Conservation (phyloP, 2,888 invertebrate species). For the Polymixis flavicincta region DNA sequence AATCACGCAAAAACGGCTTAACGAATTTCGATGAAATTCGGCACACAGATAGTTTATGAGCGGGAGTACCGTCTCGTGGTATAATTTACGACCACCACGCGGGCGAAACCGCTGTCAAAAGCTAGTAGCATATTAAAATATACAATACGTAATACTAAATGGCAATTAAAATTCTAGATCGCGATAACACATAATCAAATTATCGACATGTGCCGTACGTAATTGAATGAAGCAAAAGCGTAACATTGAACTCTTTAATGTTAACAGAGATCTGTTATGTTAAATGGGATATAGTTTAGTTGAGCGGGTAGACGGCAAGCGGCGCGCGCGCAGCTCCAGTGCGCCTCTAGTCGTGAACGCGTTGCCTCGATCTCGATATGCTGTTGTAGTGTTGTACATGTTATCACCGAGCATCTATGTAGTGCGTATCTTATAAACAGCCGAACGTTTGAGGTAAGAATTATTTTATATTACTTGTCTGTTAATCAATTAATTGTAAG, state of each 20-base stretch:
- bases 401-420: slow-evolving; percentile 65
- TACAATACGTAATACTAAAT: neutral
- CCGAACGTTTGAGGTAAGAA: slow-evolving; percentile 70
- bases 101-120: too few species aligned
- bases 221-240: slow-evolving; percentile 57
- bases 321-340: slow-evolving; percentile 65
- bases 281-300: slow-evolving; percentile 59
- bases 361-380: slow-evolving; percentile 67
- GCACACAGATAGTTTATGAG: too few species aligned
- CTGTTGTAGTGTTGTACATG: slow-evolving; percentile 54
- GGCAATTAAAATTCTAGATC: slow-evolving; percentile 34
- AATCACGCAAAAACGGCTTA: neutral
- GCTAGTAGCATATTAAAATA: neutral
- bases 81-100: too few species aligned
- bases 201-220: slow-evolving; percentile 40
- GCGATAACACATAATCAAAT: slow-evolving; percentile 40
- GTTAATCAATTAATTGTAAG: neutral
- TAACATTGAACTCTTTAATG: slow-evolving; percentile 68
- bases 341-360: slow-evolving; percentile 69
- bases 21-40: too few species aligned
- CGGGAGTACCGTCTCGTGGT: too few species aligned
- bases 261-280: slow-evolving; percentile 61
- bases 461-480: slow-evolving; percentile 20
- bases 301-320: slow-evolving; percentile 44
- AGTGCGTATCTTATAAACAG: slow-evolving; percentile 64